These are phyloP conservation scores for Crotophaga sulcirostris DNA, from an alignment of 2,113 vertebrate species.

Conservation along the genomic window DNA sequence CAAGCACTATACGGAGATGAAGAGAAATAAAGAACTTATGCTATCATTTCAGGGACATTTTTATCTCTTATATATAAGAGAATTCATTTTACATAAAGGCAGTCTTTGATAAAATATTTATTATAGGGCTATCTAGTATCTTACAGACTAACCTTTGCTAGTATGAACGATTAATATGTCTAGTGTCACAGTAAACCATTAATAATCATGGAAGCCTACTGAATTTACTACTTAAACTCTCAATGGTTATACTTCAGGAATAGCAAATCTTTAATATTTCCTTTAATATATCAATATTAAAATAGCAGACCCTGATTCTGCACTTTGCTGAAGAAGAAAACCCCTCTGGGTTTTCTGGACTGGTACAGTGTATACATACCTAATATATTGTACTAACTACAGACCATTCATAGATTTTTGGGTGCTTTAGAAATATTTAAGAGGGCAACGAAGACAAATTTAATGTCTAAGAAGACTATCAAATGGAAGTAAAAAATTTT, in stretches of 20 bases:
- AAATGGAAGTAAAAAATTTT: neutral
- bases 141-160: neutral
- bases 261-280: neutral
- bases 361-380: neutral
- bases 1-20: neutral
- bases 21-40: neutral
- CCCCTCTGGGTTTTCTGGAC: neutral
- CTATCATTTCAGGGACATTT: neutral
- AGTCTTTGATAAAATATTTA: neutral
- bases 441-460: neutral
- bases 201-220: neutral
- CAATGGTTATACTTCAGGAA: neutral
- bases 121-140: neutral
- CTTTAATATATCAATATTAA: neutral
- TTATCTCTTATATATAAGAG: neutral
- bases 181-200: neutral
- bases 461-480: neutral
- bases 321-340: neutral
- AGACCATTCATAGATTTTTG: neutral
- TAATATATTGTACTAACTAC: neutral
- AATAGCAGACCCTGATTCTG: neutral
- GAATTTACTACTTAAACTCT: neutral
- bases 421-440: neutral
- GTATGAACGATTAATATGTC: neutral
- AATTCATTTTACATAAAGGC: neutral